Evolutionary conservation across 2,888 invertebrate genomes (phyloP), one percentile per base, ranked within the genome.

Genomic region (Ptychoptera contaminata): DNA sequence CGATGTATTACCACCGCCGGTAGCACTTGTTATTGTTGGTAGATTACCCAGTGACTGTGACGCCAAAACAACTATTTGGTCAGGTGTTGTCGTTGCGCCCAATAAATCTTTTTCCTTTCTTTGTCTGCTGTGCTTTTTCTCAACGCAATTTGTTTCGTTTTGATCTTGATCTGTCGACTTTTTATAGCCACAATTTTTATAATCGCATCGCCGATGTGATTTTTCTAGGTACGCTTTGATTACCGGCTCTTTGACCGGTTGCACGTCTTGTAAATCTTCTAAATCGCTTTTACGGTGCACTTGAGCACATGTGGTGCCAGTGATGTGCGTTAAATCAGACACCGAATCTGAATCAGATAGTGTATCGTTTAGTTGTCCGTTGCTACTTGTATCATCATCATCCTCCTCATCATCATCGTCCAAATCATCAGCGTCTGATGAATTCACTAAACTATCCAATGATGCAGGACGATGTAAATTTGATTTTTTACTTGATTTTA

Each of bases 381-480:
- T 76, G 55, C 76, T 76, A 23, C 73, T 72, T 46, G 71, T 72
- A 48, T 72, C 65, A 45, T 70, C 77, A 38, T 71, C 73, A 54
- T 77, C 77, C 0, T 66, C 73, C 35, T 9, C 29, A 38, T 41
- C 37, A 30, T 37, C 76, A 55, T 76, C 77, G 23, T 73, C 72
- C 45, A 71, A 72, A 48, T 72, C 65, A 45, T 70, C 77, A 38
- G 71, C 73, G 54, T 77, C 77, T 0, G 79, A 79, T 5, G 79
- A 74, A 62, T 79, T 79, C 47, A 78, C 79, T 30, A 80, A 67
- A 50, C 77, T 78, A 58, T 80, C 80, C 42, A 80, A 61, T 2
- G 78, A 79, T 40, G 76, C 73, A 2, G 76, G 50, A 30, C 56
- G 50, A 47, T 53, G 50, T 40, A 53, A 43, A 48, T 43, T 47